These are phyloP conservation scores for Panzeria rudis DNA, from an alignment of 2,888 invertebrate genomes.

Conservation along the genomic window DNA sequence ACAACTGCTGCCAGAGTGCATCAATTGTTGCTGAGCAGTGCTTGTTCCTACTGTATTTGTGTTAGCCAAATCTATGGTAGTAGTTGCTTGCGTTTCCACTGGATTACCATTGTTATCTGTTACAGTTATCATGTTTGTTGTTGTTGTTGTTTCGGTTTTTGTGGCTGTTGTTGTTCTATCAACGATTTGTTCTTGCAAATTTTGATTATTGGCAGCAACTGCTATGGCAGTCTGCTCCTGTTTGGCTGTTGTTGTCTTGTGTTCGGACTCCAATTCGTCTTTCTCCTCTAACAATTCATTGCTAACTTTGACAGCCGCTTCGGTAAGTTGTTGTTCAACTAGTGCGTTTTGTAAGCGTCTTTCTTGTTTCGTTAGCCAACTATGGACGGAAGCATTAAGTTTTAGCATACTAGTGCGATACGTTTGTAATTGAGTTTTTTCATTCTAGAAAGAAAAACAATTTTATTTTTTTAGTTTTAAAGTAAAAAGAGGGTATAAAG, in stretches of 20 bases:
- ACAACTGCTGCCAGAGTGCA: conserved; percentile 48
- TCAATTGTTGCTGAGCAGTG: conserved; percentile 61
- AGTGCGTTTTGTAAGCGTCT: conserved; percentile 80
- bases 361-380: conserved; percentile 84
- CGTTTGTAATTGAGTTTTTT: conserved; percentile 82
- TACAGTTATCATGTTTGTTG: conserved; percentile 75
- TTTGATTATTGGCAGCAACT: conserved; percentile 26
- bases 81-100: conserved; percentile 72
- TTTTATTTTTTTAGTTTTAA: background rate
- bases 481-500: background rate
- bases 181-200: conserved; percentile 58
- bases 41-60: conserved; percentile 65
- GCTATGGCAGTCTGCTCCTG: conserved; percentile 11
- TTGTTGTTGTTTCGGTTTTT: conserved; percentile 53
- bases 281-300: conserved; percentile 75
- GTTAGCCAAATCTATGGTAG: conserved; percentile 4
- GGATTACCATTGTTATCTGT: conserved; percentile 79
- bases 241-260: conserved; percentile 57
- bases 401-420: conserved; percentile 84
- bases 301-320: conserved; percentile 74
- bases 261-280: conserved; percentile 72
- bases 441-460: conserved; percentile 77
- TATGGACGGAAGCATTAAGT: conserved; percentile 84
- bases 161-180: conserved; percentile 44
- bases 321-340: conserved; percentile 76